Evolutionary conservation across 2,113 vertebrate genomes (phyloP).

Genomic region (Peucedramus taeniatus): DNA sequence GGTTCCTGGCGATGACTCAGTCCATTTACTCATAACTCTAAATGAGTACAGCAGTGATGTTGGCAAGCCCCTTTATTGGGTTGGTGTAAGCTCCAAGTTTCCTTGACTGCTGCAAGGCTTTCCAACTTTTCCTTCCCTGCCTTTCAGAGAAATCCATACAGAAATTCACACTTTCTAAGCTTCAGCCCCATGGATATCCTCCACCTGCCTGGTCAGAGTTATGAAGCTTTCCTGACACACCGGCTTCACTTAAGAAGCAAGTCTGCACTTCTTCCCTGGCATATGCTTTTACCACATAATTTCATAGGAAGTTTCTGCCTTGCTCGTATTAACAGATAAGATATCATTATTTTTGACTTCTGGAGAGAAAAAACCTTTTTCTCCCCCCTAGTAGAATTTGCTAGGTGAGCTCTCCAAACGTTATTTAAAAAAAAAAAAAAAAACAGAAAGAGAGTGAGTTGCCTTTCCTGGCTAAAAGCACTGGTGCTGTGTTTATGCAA

Average conservation of each 20-base stretch:
- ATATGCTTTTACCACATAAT: background rate
- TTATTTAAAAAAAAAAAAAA: background rate
- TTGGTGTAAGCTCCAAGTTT: constrained; percentile 45
- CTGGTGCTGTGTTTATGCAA: constrained; percentile 22
- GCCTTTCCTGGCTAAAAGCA: background rate
- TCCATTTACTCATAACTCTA: constrained; percentile 55
- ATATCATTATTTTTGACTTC: constrained; percentile 11
- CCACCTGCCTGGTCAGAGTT: constrained; percentile 1
- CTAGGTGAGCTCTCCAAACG: background rate
- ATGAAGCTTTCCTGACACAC: background rate
- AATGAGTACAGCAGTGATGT: constrained; percentile 53
- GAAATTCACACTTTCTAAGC: constrained; percentile 55
- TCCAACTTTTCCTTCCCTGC: constrained; percentile 22
- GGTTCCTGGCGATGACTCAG: constrained; percentile 46
- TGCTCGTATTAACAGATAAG: background rate
- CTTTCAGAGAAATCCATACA: constrained; percentile 31
- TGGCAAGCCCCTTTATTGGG: constrained; percentile 58
- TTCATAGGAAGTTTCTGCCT: constrained; percentile 2
- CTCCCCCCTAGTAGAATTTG: background rate
- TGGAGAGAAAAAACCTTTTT: background rate
- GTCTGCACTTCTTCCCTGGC: background rate
- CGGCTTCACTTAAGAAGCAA: background rate
- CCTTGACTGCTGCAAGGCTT: constrained; percentile 55
- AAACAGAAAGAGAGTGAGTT: background rate
- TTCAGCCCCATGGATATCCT: constrained; percentile 4